These are phyloP conservation scores for Lucilia sericata DNA, from an alignment of 1,140 invertebrate species.

Conservation along the genomic window DNA sequence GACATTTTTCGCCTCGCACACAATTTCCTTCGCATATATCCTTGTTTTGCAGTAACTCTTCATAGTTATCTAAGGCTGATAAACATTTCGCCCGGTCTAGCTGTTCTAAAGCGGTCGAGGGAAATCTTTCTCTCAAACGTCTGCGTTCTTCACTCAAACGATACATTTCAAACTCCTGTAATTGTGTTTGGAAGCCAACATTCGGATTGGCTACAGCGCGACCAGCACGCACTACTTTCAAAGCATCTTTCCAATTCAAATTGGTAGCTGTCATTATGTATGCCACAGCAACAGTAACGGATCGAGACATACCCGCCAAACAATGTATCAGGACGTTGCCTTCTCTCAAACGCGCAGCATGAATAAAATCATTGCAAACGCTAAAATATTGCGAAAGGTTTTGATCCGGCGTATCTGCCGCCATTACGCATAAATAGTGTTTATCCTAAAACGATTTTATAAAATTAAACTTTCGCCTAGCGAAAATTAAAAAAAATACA, in stretches of 20 bases:
- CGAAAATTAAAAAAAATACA: not conserved
- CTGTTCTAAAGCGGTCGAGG: slow-evolving; percentile 79
- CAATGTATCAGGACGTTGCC: slow-evolving; percentile 96
- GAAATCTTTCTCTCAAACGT: slow-evolving; percentile 85
- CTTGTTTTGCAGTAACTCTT: slow-evolving; percentile 79
- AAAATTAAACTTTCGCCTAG: not conserved
- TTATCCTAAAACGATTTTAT: slow-evolving; percentile 82
- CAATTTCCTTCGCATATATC: slow-evolving; percentile 90
- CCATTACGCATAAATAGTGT: slow-evolving; percentile 93
- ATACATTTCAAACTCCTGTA: slow-evolving; percentile 91
- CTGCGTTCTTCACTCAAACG: slow-evolving; percentile 85
- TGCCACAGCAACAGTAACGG: slow-evolving; percentile 89
- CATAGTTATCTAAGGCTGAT: slow-evolving; percentile 82
- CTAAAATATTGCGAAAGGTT: slow-evolving; percentile 94
- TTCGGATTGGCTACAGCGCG: slow-evolving; percentile 94
- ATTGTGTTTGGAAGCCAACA: slow-evolving; percentile 92
- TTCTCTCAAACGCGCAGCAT: slow-evolving; percentile 86
- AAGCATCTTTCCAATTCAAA: slow-evolving; percentile 91
- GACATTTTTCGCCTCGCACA: slow-evolving; percentile 84
- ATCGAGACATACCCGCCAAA: slow-evolving; percentile 95
- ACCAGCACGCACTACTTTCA: slow-evolving; percentile 92
- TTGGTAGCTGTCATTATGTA: slow-evolving; percentile 91
- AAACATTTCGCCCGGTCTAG: slow-evolving; percentile 82
- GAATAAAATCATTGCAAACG: slow-evolving; percentile 96
- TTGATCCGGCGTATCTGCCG: slow-evolving; percentile 92